A percentile compares a stretch with the other conserved stretches of the same genome.
Evolutionary conservation across 1,140 invertebrate species (phyloP).

Genomic region (Fopius arisanus): DNA sequence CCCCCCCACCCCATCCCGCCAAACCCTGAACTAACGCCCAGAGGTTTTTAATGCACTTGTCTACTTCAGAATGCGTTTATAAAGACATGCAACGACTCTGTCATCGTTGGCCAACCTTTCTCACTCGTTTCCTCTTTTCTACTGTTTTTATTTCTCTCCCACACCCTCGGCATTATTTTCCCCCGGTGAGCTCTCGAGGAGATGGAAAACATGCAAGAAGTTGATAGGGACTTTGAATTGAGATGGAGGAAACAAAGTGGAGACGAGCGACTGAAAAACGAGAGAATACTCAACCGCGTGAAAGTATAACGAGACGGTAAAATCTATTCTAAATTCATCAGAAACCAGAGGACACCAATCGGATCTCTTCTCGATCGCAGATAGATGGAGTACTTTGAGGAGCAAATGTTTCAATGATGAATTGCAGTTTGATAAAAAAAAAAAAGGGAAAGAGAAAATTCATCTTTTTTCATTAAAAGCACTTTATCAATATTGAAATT

Average conservation of each 20-base stretch:
- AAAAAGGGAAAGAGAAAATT: not conserved
- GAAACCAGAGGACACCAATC: conserved; percentile 2
- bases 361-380: not conserved
- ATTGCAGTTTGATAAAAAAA: not conserved
- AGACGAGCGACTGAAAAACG: not conserved
- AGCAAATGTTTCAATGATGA: conserved; percentile 7
- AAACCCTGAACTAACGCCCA: conserved; percentile 61
- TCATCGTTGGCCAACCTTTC: conserved; percentile 44
- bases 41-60: conserved; percentile 65
- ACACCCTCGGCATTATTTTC: not conserved
- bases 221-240: conserved; percentile 27
- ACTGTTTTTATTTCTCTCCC: not conserved
- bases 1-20: conserved; percentile 33
- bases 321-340: conserved; percentile 58
- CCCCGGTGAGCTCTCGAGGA: not conserved
- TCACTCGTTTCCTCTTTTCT: conserved; percentile 28
- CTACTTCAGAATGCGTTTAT: conserved; percentile 62
- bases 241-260: conserved; percentile 29
- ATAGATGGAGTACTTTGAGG: not conserved
- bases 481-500: conserved; percentile 15
- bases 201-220: conserved; percentile 25
- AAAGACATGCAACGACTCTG: conserved; percentile 59
- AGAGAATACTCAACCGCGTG: not conserved
- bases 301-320: conserved; percentile 51
- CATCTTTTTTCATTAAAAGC: not conserved